Conservation (phyloP, 2,797 vertebrate genomes). For the Buphagus erythrorhynchus region DNA sequence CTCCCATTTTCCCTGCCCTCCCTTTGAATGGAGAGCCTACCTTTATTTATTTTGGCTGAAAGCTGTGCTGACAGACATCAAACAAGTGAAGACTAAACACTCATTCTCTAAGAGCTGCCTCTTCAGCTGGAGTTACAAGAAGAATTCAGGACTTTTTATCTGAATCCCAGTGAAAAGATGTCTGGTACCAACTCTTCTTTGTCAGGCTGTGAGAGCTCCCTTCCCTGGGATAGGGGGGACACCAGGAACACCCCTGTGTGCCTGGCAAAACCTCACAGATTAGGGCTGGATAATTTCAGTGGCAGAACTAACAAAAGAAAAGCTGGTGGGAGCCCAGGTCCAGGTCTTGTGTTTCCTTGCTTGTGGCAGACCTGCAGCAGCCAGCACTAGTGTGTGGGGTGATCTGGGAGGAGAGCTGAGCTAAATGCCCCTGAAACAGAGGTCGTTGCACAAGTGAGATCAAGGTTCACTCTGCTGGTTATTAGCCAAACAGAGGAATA, state of each 20-base stretch:
- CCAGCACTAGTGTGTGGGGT: accelerated
- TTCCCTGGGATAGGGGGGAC: background rate
- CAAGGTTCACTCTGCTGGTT: background rate
- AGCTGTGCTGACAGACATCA: background rate
- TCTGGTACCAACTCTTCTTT: background rate
- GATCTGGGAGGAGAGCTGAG: background rate
- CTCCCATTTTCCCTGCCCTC: background rate
- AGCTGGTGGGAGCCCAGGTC: background rate
- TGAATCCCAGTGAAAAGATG: accelerated
- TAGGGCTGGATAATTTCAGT: background rate
- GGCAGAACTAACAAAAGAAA: background rate
- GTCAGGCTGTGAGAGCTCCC: background rate
- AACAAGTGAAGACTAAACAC: background rate
- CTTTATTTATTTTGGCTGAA: background rate
- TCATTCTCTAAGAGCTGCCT: background rate
- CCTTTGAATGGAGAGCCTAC: background rate
- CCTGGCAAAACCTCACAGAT: background rate
- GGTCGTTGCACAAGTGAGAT: background rate
- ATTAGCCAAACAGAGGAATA: background rate
- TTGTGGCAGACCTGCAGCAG: background rate
- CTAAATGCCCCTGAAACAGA: background rate
- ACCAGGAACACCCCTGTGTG: accelerated
- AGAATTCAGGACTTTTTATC: background rate
- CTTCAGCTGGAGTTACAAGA: background rate
- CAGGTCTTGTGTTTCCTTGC: background rate